These are phyloP conservation scores for Heliconius erato DNA, from an alignment of 2,888 invertebrate species.

Conservation along the genomic window DNA sequence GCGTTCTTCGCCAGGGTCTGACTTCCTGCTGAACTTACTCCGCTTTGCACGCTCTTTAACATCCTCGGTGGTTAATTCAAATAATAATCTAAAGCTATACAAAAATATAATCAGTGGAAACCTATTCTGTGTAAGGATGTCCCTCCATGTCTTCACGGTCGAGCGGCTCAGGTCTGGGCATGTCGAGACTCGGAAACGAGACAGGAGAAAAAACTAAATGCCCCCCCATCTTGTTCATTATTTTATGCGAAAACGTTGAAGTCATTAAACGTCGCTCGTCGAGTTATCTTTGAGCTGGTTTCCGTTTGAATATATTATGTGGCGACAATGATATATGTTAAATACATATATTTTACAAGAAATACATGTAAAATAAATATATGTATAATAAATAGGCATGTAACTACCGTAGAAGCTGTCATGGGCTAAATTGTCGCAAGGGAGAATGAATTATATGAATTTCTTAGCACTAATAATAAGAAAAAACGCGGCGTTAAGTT, in stretches of 20 bases:
- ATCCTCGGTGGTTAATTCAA: no score
- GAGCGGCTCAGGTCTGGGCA: slow-evolving; percentile 72
- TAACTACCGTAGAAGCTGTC: no score
- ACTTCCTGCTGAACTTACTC: no score
- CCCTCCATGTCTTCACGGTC: slow-evolving; percentile 83
- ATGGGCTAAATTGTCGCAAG: not conserved
- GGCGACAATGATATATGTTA: slow-evolving; percentile 23
- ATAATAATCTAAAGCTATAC: not conserved
- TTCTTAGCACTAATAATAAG: not conserved
- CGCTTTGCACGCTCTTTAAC: no score
- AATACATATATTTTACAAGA: not conserved
- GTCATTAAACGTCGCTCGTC: slow-evolving; percentile 65
- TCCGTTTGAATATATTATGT: slow-evolving; percentile 74
- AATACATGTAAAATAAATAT: slow-evolving; percentile 8
- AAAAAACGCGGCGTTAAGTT: no score
- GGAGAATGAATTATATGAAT: not conserved
- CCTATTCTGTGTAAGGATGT: slow-evolving; percentile 73
- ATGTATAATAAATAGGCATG: not conserved
- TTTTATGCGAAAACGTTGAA: slow-evolving; percentile 75
- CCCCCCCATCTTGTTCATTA: slow-evolving; percentile 70
- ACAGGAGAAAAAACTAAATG: slow-evolving; percentile 76
- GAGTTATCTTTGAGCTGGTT: slow-evolving; percentile 71
- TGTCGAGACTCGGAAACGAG: slow-evolving; percentile 62
- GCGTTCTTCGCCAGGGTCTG: no score
- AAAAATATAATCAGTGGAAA: slow-evolving; percentile 27